These are phyloP conservation scores for Clarias gariepinus DNA, from an alignment of 2,113 vertebrate species.

Conservation along the genomic window DNA sequence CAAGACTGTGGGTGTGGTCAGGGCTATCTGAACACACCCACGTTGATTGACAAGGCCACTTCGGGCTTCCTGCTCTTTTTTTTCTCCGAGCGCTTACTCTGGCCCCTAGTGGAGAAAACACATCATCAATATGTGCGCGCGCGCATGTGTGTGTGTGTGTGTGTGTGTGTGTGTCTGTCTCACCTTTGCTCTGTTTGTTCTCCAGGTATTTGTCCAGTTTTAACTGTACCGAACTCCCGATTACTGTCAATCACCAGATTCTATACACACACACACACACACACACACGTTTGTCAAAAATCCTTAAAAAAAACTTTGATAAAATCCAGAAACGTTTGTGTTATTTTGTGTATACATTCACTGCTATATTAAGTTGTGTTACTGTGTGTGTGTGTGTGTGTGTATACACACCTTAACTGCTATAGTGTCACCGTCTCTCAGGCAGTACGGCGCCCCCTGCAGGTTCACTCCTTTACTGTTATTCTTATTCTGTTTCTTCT, in stretches of 20 bases:
- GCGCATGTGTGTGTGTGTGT: background rate
- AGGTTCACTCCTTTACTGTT: conserved; percentile 76
- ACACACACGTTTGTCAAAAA: background rate
- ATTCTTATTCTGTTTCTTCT: conserved; percentile 74
- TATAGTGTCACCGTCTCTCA: conserved; percentile 89
- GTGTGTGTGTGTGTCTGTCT: background rate
- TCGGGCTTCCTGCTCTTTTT: conserved; percentile 73
- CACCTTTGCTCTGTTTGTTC: conserved; percentile 78
- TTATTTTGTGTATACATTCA: conserved; percentile 76
- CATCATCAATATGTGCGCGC: background rate
- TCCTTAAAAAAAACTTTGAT: too few species aligned
- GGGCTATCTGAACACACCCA: conserved; percentile 73
- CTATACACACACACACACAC: conserved; percentile 63
- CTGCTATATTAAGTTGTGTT: conserved; percentile 64
- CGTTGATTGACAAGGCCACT: conserved; percentile 75
- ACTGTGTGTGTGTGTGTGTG: background rate
- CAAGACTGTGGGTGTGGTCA: background rate
- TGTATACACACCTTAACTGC: conserved; percentile 80
- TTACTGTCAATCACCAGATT: conserved; percentile 83
- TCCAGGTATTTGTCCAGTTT: conserved; percentile 76
- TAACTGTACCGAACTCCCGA: conserved; percentile 77
- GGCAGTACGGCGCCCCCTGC: conserved; percentile 80
- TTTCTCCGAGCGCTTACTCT: conserved; percentile 49
- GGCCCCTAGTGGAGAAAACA: conserved; percentile 56
- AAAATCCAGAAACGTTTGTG: background rate